Evolutionary conservation across 2,797 vertebrate species (phyloP).

Genomic region (Sebastes goodei): DNA sequence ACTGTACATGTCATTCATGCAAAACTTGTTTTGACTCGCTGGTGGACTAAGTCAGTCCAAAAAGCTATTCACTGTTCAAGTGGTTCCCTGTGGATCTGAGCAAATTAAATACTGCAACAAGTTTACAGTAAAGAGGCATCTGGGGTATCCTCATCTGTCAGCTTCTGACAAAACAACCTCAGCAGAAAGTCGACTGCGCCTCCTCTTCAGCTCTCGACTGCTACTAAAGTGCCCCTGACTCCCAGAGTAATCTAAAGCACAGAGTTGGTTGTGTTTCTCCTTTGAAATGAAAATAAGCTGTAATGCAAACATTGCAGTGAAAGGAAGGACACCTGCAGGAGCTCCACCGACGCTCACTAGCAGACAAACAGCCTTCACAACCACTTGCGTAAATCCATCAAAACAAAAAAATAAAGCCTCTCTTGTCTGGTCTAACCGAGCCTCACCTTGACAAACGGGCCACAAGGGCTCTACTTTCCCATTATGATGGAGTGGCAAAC

Average conservation of each 20-base stretch:
- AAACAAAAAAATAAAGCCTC: background rate
- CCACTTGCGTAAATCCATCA: conserved; percentile 39
- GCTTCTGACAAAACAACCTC: background rate
- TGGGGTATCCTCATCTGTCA: background rate
- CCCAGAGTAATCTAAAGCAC: background rate
- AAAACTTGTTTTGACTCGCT: background rate
- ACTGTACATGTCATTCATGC: background rate
- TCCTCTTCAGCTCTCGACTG: background rate
- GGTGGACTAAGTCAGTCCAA: background rate
- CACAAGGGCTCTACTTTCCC: conserved; percentile 9
- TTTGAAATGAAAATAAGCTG: conserved; percentile 2
- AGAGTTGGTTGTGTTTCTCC: background rate
- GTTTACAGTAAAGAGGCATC: background rate
- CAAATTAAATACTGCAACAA: background rate
- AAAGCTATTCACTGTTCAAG: background rate
- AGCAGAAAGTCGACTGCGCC: background rate
- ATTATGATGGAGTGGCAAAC: conserved; percentile 34
- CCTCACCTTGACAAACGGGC: conserved; percentile 48
- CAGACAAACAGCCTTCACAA: conserved; percentile 38
- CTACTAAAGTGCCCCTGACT: background rate
- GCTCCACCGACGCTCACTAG: background rate
- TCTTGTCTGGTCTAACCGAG: conserved; percentile 27
- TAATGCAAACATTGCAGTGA: conserved; percentile 4
- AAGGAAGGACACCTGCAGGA: conserved; percentile 16
- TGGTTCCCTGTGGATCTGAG: background rate